phyloP scores from a whole-genome alignment of 2,888 invertebrate genomes.

The Ormyrus thymus region DNA sequence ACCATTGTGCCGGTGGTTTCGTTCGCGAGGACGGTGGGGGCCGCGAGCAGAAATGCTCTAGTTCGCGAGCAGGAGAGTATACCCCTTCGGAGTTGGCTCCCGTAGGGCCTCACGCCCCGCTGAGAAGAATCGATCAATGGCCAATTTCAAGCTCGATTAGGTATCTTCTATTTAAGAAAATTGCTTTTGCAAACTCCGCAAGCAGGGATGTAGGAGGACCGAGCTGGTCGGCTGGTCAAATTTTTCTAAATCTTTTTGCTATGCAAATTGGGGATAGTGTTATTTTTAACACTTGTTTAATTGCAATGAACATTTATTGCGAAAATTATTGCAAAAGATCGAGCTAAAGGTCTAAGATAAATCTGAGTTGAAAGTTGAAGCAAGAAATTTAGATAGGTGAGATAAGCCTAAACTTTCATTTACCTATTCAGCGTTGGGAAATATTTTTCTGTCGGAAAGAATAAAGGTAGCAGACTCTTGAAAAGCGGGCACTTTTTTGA shows the following conservation, averaged over 20 bases:
- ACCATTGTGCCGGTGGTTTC: not conserved
- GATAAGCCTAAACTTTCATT: not conserved
- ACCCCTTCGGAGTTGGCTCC: constrained; percentile 35
- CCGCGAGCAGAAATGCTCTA: constrained; percentile 60
- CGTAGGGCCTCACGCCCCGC: constrained; percentile 18
- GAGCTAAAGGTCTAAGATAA: too few relatives aligned
- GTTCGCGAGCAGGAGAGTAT: constrained; percentile 65
- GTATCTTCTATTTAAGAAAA: constrained; percentile 52
- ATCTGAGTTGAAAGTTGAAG: not conserved
- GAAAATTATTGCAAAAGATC: too few relatives aligned
- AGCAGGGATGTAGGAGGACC: constrained; percentile 51
- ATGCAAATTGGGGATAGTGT: too few relatives aligned
- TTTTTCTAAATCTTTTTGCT: constrained; percentile 9
- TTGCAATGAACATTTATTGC: too few relatives aligned
- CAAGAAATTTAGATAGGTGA: not conserved
- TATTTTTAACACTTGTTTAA: too few relatives aligned
- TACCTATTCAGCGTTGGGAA: not conserved
- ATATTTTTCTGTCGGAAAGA: not conserved
- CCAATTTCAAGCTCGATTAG: constrained; percentile 56
- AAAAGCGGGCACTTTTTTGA: constrained; percentile 40
- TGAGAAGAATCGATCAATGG: constrained; percentile 18
- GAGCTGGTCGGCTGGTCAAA: not conserved
- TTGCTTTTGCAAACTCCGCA: constrained; percentile 47
- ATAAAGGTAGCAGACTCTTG: constrained; percentile 23
- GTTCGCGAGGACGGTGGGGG: not conserved